Conservation (phyloP, 2,113 vertebrate species). For the Phodopus roborovskii region DNA sequence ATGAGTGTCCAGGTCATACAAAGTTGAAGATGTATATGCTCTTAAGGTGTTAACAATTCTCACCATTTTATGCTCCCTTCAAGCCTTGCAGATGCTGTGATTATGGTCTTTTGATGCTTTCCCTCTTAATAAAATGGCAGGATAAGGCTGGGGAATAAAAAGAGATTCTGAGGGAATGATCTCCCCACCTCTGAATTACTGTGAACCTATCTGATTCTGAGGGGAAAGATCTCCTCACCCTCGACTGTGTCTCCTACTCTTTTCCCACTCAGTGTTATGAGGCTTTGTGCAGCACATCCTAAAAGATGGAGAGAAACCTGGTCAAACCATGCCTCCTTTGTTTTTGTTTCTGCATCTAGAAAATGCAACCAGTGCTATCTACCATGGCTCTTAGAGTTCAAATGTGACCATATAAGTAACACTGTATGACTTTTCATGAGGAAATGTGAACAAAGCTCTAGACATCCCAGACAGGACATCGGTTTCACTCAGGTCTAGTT, state of each 20-base stretch:
- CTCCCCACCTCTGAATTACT: neutral
- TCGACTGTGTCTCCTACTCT: neutral
- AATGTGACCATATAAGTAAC: neutral
- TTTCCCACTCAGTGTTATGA: neutral
- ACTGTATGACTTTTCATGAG: neutral
- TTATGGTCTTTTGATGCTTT: conserved; percentile 60
- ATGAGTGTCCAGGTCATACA: conserved; percentile 54
- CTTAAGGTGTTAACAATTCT: conserved; percentile 51
- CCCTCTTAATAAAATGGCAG: neutral
- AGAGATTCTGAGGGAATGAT: neutral
- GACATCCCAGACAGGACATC: neutral
- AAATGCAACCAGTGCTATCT: neutral
- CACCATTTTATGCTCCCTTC: neutral
- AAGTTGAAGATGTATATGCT: conserved; percentile 42
- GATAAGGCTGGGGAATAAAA: conserved; percentile 2
- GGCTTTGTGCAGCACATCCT: neutral
- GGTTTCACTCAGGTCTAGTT: neutral
- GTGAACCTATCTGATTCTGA: neutral
- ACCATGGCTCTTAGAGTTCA: neutral
- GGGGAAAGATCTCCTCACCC: neutral
- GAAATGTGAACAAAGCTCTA: neutral
- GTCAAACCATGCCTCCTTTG: neutral
- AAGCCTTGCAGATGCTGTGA: conserved; percentile 54
- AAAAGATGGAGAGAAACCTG: neutral
- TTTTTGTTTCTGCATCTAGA: neutral